phyloP scores from a whole-genome alignment of 1,140 invertebrate species.

The Caenorhabditis tropicalis region DNA sequence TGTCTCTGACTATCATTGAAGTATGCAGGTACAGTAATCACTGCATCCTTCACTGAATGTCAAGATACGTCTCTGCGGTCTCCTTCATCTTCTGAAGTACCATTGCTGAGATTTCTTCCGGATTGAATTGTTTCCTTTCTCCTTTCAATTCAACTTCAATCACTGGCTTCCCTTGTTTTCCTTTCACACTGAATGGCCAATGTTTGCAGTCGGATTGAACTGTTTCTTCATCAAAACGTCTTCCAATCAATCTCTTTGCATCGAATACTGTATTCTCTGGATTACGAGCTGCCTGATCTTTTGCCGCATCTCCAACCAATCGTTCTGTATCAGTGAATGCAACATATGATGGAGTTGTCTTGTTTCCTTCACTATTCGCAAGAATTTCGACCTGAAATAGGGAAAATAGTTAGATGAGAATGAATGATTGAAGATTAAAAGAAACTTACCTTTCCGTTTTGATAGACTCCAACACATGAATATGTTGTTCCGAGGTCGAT shows the following conservation, averaged over 20 bases:
- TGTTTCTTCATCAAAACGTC: constrained; percentile 78
- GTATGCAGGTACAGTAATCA: constrained; percentile 74
- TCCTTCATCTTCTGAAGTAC: constrained; percentile 65
- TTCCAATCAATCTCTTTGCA: constrained; percentile 76
- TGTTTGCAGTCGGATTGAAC: constrained; percentile 81
- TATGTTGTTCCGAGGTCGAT: constrained; percentile 98
- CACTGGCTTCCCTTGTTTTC: constrained; percentile 59
- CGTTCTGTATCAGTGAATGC: constrained; percentile 86
- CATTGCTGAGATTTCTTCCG: constrained; percentile 66
- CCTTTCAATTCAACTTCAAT: constrained; percentile 60
- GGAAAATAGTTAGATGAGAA: neutral
- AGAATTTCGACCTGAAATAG: constrained; percentile 80
- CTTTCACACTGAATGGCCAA: constrained; percentile 77
- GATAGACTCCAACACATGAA: constrained; percentile 78
- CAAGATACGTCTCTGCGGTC: constrained; percentile 61
- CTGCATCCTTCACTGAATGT: constrained; percentile 74
- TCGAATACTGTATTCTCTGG: constrained; percentile 91
- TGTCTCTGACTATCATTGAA: constrained; percentile 75
- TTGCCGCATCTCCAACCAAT: constrained; percentile 80
- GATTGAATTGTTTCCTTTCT: constrained; percentile 59
- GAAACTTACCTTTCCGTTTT: constrained; percentile 78
- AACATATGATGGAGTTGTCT: constrained; percentile 86
- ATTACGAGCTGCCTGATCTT: constrained; percentile 80
- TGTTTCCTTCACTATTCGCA: constrained; percentile 86
- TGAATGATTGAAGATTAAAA: neutral